Conservation (phyloP, 2,113 vertebrate species). For the Rhea pennata region DNA sequence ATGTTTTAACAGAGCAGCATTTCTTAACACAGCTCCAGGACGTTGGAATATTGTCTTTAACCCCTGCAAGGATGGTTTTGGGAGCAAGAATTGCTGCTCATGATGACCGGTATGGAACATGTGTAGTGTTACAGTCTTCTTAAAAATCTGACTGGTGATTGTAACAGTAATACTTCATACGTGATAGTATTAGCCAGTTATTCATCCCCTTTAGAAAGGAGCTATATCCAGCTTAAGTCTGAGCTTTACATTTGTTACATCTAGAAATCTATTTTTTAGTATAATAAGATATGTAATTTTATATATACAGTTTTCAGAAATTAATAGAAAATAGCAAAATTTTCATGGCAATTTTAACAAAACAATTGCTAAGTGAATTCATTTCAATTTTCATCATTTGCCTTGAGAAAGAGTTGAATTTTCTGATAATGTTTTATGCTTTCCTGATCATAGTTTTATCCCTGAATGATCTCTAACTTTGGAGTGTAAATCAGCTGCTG, state of each 20-base stretch:
- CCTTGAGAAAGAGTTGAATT: neutral
- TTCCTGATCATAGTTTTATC: neutral
- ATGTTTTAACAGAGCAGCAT: constrained; percentile 87
- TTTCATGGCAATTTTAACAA: neutral
- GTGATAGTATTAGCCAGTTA: neutral
- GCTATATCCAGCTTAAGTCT: neutral
- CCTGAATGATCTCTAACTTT: neutral
- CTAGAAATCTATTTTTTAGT: neutral
- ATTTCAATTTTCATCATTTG: neutral
- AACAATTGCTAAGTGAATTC: neutral
- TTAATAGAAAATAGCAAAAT: neutral
- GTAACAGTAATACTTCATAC: neutral
- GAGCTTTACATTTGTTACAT: neutral
- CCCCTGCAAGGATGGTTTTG: constrained; percentile 94
- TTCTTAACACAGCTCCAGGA: constrained; percentile 94
- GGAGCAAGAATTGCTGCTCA: constrained; percentile 95
- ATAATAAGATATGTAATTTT: neutral
- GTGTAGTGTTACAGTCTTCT: neutral
- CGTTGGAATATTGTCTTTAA: constrained; percentile 94
- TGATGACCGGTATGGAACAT: constrained; percentile 89
- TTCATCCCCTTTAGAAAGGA: neutral
- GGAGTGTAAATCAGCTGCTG: neutral
- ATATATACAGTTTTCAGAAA: neutral
- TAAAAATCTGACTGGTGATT: neutral
- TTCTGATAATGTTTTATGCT: neutral